These are phyloP conservation scores for Calonectris borealis DNA, from an alignment of 2,113 vertebrate species.

Conservation along the genomic window DNA sequence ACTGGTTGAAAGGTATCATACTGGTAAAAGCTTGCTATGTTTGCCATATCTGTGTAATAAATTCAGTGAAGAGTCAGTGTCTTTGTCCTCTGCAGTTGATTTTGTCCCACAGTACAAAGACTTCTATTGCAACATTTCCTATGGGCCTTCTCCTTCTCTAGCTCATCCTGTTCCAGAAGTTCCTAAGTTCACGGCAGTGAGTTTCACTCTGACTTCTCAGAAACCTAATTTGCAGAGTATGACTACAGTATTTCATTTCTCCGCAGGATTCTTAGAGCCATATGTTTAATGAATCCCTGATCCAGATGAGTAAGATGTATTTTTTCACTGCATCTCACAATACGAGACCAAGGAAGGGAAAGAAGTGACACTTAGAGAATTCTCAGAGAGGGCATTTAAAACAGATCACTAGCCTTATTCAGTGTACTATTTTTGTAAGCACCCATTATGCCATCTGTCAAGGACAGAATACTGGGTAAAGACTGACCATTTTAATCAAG, in stretches of 20 bases:
- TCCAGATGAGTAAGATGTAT: neutral
- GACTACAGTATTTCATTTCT: neutral
- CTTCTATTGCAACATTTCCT: conserved; percentile 29
- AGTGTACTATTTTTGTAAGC: neutral
- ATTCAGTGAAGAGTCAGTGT: neutral
- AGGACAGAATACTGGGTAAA: neutral
- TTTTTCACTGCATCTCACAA: neutral
- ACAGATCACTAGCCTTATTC: neutral
- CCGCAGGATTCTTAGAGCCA: neutral
- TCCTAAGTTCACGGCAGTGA: neutral
- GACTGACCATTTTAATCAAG: neutral
- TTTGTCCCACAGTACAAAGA: neutral
- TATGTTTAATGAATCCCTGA: neutral
- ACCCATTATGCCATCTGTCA: neutral
- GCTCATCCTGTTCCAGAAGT: neutral
- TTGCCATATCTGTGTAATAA: neutral
- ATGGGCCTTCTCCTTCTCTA: neutral
- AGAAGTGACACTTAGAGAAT: neutral
- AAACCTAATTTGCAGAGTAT: neutral
- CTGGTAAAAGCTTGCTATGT: neutral
- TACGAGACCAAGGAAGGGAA: neutral
- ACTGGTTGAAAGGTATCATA: neutral
- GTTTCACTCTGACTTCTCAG: conserved; percentile 17
- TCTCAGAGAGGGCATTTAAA: neutral
- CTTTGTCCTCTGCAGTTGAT: neutral